Base-by-base conservation (phyloP, 2,888 invertebrate species). In the Phalera bucephala region DNA sequence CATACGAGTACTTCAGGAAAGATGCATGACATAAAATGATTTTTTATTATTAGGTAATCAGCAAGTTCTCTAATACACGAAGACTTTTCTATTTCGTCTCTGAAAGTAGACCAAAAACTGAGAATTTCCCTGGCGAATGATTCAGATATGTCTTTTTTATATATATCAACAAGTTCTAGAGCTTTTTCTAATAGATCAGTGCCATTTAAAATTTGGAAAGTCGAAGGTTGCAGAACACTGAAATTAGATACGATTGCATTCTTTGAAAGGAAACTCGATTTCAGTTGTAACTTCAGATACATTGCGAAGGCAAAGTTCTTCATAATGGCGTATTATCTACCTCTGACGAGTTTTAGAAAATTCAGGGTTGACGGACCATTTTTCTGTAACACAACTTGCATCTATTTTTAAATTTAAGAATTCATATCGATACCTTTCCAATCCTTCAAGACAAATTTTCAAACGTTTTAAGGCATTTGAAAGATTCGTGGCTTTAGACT, bases 401-500 rank as follows among this genome's bases (percentile, higher is more conserved):
- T 52, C 31, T 36, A 31, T 49, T 52, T 48, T 45, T 34, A 49
- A 46, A 49, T 57, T 36, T 45, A 36, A 32, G 42, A 46, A 50
- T 47, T 48, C 40, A 40, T 52, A 21, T 41, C 44, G 32, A 39
- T 45, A 41, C 44, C 35, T 46, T 45, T 44, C 40, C 31, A 48
- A 33, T 45, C 43, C 39, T 46, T 41, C 42, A 32, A 49, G 41
- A 44, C 44, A 49, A 26, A 37, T 35, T 37, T 45, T 29, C 31
- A 46, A 44, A 41, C 35, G 42, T 28, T 45, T 44, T 45, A 28
- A 40, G 11, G 28, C 31, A 35, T 40, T 52, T 43, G 43, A 41
- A 37, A 46, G 44, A 43, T 45, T 39, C 36, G 32, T 45, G 31
- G 31, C 32, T 39, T 47, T 45, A 43, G 43, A 45, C 39, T 48